These are phyloP conservation scores for Mimachlamys varia DNA, from an alignment of 2,888 invertebrate genomes.

Conservation along the genomic window DNA sequence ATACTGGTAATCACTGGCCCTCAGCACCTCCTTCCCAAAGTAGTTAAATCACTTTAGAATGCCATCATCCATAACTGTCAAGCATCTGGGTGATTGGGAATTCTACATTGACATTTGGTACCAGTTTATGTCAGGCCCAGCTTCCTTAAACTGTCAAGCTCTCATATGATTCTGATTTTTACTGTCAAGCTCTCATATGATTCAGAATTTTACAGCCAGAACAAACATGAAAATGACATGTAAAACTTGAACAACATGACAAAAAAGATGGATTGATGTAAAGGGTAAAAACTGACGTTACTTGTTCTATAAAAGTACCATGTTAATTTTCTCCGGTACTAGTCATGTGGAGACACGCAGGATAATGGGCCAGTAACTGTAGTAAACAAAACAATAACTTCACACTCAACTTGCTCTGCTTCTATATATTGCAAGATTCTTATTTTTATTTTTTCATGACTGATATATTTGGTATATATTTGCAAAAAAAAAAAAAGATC, in stretches of 20 bases:
- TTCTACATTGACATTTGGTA: slow-evolving; percentile 9
- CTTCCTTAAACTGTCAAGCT: slow-evolving; percentile 21
- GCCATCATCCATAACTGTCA: slow-evolving; percentile 23
- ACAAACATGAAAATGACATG: slow-evolving; percentile 14
- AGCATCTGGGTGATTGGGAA: slow-evolving; percentile 6
- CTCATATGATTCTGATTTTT: neutral
- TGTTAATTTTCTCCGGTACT: neutral
- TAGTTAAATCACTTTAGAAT: neutral
- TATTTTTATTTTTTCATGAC: too few relatives aligned
- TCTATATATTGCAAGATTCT: neutral
- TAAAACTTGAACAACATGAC: neutral
- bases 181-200: slow-evolving; percentile 21
- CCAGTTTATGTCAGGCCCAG: neutral
- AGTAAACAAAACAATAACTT: neutral
- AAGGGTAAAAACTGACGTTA: neutral
- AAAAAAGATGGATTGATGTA: slow-evolving; percentile 23
- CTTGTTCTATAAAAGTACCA: neutral
- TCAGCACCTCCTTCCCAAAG: neutral
- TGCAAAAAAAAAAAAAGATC: too few relatives aligned
- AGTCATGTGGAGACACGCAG: neutral
- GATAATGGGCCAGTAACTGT: neutral
- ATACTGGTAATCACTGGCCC: neutral
- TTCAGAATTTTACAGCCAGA: slow-evolving; percentile 15
- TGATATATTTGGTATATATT: too few relatives aligned
- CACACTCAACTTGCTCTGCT: neutral